Evolutionary conservation across 2,113 vertebrate genomes (phyloP).

Genomic region (Arvicanthis niloticus): DNA sequence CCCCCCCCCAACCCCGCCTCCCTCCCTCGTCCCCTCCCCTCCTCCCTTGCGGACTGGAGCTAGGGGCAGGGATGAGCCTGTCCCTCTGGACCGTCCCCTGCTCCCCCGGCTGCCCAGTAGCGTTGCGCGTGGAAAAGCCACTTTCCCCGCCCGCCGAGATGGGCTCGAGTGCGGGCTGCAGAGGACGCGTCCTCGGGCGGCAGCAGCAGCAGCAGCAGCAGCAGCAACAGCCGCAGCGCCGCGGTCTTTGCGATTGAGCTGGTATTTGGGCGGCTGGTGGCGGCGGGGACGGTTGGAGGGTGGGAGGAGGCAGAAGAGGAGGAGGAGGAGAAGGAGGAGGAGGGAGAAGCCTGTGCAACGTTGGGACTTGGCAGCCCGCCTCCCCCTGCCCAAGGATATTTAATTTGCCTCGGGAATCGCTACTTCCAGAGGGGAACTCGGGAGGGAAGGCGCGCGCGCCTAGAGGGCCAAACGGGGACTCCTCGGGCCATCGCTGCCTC

Average conservation of each 20-base stretch:
- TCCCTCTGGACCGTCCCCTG: constrained; percentile 60
- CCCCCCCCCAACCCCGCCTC: not conserved
- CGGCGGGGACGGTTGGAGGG: constrained; percentile 68
- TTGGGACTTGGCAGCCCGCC: constrained; percentile 85
- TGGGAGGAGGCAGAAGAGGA: constrained; percentile 71
- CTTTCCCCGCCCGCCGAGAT: constrained; percentile 75
- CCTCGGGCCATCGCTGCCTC: constrained; percentile 60
- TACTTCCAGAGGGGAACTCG: constrained; percentile 80
- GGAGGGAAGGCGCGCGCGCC: constrained; percentile 70
- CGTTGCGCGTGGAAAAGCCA: constrained; percentile 63
- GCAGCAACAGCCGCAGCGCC: constrained; percentile 80
- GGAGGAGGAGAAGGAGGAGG: constrained; percentile 70
- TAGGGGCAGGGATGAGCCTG: constrained; percentile 74
- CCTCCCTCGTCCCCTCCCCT: constrained; percentile 20
- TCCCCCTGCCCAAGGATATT: constrained; percentile 85
- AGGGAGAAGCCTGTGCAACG: constrained; percentile 79
- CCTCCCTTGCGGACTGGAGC: constrained; percentile 48
- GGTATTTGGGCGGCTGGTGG: constrained; percentile 83
- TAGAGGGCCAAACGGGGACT: constrained; percentile 58
- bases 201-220: constrained; percentile 70
- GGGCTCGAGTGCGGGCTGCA: constrained; percentile 72
- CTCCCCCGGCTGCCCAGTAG: constrained; percentile 44
- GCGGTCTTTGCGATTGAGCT: constrained; percentile 79
- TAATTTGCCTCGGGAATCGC: constrained; percentile 85
- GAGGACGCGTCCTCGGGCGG: constrained; percentile 73